Evolutionary conservation across 2,888 invertebrate genomes (phyloP), one percentile per base, ranked within the genome.

Genomic region (Oscheius sp.): DNA sequence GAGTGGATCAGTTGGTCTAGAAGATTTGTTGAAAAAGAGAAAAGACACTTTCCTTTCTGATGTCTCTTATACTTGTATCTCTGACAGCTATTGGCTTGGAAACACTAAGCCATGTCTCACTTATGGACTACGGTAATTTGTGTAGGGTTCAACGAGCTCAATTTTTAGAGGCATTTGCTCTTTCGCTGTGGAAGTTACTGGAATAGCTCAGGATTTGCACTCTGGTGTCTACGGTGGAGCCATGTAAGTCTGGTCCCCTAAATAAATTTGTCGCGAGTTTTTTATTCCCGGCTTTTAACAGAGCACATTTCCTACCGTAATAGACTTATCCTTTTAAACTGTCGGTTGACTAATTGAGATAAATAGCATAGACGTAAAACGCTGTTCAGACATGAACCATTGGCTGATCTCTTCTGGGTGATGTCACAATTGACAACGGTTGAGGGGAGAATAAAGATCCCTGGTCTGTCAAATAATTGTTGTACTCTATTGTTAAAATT

Each of bases 11-110:
- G 93, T 93, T 86, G 97, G 97, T n/a, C 89, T 98, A 27, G 95
- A 96, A 87, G 93, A 92, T 0, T 89, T 96, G 12, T 89, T 98
- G 0, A 89, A 89, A 78, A 87, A 90, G 0, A 89, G 90, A 69
- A 82, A 83, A 63, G 76, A 84, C 58, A 70, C 71, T 5, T 82
- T 81, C 63, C 71, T 86, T 25, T 71, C 88, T 86, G 88, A 91
- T 86, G 92, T 94, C 0, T 96, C 96, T 87, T 96, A 91, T 89
- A 94, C 96, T 20, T 96, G 96, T 87, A 96, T 98, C 86, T 96
- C 96, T 25, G 97, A 98, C 88, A 97, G 96, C 88, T 98, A 97
- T 87, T 98, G 97, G 97, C 89, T 98, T 70, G 96, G 96, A 1
- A 96, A 92, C 72, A 92, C 91, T 15, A 95, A 94, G 86, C 97